Evolutionary conservation across 2,797 vertebrate species (phyloP).

Genomic region (Xerus rutilus): DNA sequence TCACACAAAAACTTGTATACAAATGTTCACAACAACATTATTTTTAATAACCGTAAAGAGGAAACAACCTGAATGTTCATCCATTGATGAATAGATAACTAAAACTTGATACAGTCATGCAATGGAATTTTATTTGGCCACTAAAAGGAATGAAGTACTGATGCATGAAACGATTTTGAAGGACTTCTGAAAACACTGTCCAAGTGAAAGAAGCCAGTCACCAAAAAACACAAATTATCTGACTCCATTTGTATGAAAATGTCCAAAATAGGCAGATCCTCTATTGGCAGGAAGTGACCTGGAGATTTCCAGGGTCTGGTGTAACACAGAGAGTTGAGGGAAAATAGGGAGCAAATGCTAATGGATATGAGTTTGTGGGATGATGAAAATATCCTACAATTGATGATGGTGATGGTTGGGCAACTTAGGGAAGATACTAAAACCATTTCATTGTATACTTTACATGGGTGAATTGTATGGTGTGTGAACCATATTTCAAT

Average conservation of each 20-base stretch:
- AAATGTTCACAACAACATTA: background rate
- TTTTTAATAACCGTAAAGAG: background rate
- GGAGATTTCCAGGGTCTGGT: background rate
- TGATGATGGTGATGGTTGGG: background rate
- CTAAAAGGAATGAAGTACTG: background rate
- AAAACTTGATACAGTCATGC: background rate
- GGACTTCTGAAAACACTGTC: background rate
- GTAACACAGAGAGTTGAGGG: background rate
- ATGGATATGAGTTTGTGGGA: background rate
- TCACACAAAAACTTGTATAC: background rate
- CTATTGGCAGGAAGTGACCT: background rate
- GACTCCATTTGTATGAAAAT: background rate
- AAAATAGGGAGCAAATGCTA: background rate
- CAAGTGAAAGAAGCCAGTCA: background rate
- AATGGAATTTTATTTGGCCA: background rate
- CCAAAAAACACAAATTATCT: background rate
- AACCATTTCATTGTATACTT: background rate
- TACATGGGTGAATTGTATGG: background rate
- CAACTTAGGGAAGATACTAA: background rate
- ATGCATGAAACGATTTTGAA: background rate
- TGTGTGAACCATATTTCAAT: background rate
- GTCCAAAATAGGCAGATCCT: background rate
- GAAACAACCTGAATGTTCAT: background rate
- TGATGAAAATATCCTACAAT: background rate
- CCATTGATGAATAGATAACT: background rate